phyloP scores from a whole-genome alignment of 2,888 invertebrate species.

The Strigamia crassipes region DNA sequence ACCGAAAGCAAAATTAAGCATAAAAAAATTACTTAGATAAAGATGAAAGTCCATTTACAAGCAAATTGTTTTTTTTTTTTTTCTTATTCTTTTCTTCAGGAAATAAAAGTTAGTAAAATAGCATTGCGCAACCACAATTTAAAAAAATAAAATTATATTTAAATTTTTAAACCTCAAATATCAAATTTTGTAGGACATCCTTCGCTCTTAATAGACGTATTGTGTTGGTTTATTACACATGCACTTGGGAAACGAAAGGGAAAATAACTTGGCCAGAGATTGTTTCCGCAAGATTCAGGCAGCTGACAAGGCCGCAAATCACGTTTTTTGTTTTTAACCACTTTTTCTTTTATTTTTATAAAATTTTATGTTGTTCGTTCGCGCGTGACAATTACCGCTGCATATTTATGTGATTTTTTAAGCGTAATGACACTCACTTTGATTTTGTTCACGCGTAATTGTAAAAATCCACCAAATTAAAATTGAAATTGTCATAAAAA shows the following conservation, averaged over 20 bases:
- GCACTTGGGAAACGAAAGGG: slow-evolving; percentile 29
- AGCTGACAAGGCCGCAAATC: not conserved
- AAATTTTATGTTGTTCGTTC: not conserved
- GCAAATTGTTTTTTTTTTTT: too few relatives aligned
- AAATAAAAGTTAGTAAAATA: not conserved
- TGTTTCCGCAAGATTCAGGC: slow-evolving; percentile 23
- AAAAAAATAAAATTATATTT: not conserved
- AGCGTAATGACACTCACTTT: not conserved
- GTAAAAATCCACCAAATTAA: not conserved
- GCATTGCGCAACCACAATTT: not conserved
- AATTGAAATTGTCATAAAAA: not conserved
- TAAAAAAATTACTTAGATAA: not conserved
- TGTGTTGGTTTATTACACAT: slow-evolving; percentile 23
- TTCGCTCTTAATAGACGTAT: slow-evolving; percentile 18
- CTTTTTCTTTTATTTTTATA: not conserved
- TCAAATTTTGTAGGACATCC: slow-evolving; percentile 33
- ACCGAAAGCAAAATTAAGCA: not conserved
- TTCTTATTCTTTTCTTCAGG: not conserved
- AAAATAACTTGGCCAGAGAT: slow-evolving; percentile 28
- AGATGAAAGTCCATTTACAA: too few relatives aligned
- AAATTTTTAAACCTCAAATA: not conserved
- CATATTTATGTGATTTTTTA: not conserved
- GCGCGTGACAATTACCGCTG: not conserved
- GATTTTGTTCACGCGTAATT: not conserved
- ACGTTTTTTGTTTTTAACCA: not conserved